Evolutionary conservation across 2,888 invertebrate genomes (phyloP).

Genomic region (Adela reaumurella): DNA sequence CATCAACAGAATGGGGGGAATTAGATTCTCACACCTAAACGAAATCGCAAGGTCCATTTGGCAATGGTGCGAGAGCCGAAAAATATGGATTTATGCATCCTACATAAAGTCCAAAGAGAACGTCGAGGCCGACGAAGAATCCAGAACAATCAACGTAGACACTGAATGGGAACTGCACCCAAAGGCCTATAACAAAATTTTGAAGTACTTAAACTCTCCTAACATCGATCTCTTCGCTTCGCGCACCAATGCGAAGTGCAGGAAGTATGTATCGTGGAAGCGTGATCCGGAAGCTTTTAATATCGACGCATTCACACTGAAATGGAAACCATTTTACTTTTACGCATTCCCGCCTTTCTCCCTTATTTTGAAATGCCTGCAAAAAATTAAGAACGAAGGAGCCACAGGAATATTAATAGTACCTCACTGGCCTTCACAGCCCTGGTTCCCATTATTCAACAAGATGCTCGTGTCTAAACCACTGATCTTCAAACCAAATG

Average conservation of each 20-base stretch:
- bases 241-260: slow-evolving; percentile 13
- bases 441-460: slow-evolving; percentile 5
- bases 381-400: slow-evolving; percentile 7
- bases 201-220: slow-evolving; percentile 3
- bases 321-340: background rate
- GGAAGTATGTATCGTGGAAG: slow-evolving; percentile 2
- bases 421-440: slow-evolving; percentile 6
- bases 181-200: background rate
- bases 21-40: background rate
- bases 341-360: slow-evolving; percentile 11
- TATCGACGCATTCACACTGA: background rate
- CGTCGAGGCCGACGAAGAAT: slow-evolving; percentile 3
- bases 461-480: slow-evolving; percentile 3
- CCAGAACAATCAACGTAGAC: background rate
- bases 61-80: slow-evolving; percentile 4
- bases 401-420: slow-evolving; percentile 6
- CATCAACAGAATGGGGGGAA: slow-evolving; percentile 7
- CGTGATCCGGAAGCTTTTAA: background rate
- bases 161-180: slow-evolving; percentile 3
- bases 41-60: slow-evolving; percentile 1
- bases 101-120: slow-evolving; percentile 5
- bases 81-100: slow-evolving; percentile 2
- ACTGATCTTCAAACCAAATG: slow-evolving; percentile 5
- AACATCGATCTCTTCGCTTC: slow-evolving; percentile 15
- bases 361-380: slow-evolving; percentile 11